A percentile compares a stretch with the other conserved stretches of the same genome.
Conservation (phyloP, 2,888 invertebrate species). For the Mamestra brassicae region DNA sequence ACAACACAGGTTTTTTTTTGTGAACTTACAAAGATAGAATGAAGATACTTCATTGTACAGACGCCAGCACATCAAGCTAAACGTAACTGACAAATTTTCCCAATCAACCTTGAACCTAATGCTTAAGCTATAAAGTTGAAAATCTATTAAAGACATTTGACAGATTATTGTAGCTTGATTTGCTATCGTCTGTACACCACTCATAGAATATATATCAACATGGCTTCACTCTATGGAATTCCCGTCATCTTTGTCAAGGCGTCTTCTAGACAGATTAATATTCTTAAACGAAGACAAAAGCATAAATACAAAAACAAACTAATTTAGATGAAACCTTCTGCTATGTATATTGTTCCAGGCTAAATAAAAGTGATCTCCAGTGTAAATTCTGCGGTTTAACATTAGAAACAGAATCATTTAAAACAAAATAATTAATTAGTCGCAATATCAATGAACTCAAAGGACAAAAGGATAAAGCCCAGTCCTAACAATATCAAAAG, state of each 20-base stretch:
- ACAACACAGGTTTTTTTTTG: not conserved
- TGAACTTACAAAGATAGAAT: not conserved
- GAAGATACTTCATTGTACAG: too few species aligned
- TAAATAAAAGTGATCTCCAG: not conserved
- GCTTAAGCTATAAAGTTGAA: too few species aligned
- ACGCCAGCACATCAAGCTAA: too few species aligned
- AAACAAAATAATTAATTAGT: not conserved
- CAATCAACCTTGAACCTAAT: too few species aligned
- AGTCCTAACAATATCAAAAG: constrained; percentile 3
- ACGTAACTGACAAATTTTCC: too few species aligned
- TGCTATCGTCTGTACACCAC: too few species aligned
- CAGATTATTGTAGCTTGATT: too few species aligned
- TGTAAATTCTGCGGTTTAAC: not conserved
- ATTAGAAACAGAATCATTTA: not conserved
- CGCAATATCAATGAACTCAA: not conserved
- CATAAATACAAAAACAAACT: not conserved
- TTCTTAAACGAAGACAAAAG: not conserved
- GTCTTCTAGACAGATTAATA: not conserved
- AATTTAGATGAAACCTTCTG: not conserved
- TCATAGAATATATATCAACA: too few species aligned
- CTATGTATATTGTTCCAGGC: not conserved
- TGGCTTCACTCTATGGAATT: too few species aligned
- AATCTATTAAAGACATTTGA: too few species aligned
- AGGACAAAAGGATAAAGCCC: not conserved
- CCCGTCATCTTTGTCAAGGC: too few species aligned